phyloP scores from a whole-genome alignment of 2,113 vertebrate species.

The Aix galericulata region DNA sequence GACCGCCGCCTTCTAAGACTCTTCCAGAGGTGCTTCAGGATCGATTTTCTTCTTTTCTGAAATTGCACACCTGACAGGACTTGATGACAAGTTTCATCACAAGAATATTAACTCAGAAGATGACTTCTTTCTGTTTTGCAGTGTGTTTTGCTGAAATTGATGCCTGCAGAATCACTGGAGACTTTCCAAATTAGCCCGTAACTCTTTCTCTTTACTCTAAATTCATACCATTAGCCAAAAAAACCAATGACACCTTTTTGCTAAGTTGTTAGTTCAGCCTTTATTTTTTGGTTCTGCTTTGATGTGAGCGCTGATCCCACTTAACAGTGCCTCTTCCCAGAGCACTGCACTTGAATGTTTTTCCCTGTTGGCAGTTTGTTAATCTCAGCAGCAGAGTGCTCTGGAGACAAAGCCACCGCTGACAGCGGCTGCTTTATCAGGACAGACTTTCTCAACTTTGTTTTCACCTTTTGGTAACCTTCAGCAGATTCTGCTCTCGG shows the following conservation, averaged over 20 bases:
- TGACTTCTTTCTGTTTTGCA: neutral
- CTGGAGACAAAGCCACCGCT: conserved; percentile 46
- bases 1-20: conserved; percentile 14
- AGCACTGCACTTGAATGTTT: conserved; percentile 64
- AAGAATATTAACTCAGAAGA: conserved; percentile 65
- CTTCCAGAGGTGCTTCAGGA: conserved; percentile 57
- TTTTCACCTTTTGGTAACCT: neutral
- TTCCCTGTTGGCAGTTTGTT: conserved; percentile 71
- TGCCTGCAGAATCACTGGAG: conserved; percentile 4
- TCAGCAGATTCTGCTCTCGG: neutral
- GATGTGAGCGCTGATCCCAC: conserved; percentile 40
- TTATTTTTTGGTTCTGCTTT: conserved; percentile 61
- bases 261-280: conserved; percentile 53
- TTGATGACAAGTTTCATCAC: conserved; percentile 58
- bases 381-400: conserved; percentile 67
- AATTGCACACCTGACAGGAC: conserved; percentile 65
- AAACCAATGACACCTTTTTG: conserved; percentile 40
- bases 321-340: conserved; percentile 54
- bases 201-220: conserved; percentile 45
- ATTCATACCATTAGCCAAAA: conserved; percentile 28
- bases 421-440: neutral
- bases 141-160: conserved; percentile 22
- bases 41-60: conserved; percentile 59
- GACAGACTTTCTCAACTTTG: neutral
- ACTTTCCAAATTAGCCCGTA: conserved; percentile 61